Evolutionary conservation across 1,140 invertebrate genomes (phyloP), one percentile per base, ranked within the genome.

Genomic region (Drosophila parvula): DNA sequence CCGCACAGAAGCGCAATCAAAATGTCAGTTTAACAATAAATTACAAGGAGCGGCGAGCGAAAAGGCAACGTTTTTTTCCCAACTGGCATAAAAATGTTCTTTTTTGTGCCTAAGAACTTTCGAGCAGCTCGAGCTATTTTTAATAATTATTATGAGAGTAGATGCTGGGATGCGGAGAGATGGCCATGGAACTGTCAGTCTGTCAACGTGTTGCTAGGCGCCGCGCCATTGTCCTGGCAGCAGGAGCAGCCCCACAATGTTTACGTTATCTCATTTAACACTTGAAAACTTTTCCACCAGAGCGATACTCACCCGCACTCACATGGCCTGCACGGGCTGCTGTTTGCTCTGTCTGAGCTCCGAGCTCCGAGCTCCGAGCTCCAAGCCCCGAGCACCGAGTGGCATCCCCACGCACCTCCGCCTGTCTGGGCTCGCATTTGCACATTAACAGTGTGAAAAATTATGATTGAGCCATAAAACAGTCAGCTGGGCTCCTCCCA

Each of bases 391-490:
- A 12, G 51, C 63, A 73, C 69, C 45, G 40, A 78, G 64, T 78
- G 58, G 55, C 40, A 59, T 50, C 41, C 73, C 53, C 55, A 43
- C 3, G 28, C 36, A 36, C 32, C 12, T 41, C 28, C 34, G 8
- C 32, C 38, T 41, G 50, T 68, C 80, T 71, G 67, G 83, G 68
- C 63, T 53, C 62, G 73, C 73, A 89, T 89, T 89, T 88, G 79
- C 84, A 89, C 84, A 88, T 88, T 89, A 88, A 83, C 80, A 84
- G 84, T 84, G 84, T 88, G 84, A 88, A 89, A 88, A 88, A 88
- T 88, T 88, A 88, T 88, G 84, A 88, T 88, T 89, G 84, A 88
- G 84, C 84, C 78, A 88, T 88, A 88, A 88, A 88, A 88, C 84
- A 88, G 84, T 88, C 83, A 89, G 80, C 84, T 89, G 79, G 56